Evolutionary conservation across 92 coral and sea anemone genomes (phyloP).

Genomic region (Zoanthus sociatus): DNA sequence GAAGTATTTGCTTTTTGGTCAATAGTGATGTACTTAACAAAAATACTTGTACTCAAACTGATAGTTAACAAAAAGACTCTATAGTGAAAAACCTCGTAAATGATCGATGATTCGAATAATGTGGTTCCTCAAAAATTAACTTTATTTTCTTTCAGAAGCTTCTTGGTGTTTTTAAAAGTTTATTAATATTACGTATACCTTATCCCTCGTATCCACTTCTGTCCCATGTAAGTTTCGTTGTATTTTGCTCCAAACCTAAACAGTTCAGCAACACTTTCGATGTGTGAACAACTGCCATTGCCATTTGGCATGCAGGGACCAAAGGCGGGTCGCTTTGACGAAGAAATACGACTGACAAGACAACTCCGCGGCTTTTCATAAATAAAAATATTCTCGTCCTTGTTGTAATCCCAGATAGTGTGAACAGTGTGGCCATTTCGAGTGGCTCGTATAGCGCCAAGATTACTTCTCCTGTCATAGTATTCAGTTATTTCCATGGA

Average conservation of each 20-base stretch:
- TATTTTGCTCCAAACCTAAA: slow-evolving; percentile 65
- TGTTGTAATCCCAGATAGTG: slow-evolving; percentile 71
- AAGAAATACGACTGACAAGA: slow-evolving; percentile 38
- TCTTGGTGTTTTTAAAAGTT: slow-evolving; percentile 10
- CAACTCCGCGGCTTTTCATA: slow-evolving; percentile 52
- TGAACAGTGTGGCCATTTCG: slow-evolving; percentile 45
- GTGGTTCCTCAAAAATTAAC: too few species aligned
- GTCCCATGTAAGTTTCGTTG: slow-evolving; percentile 74
- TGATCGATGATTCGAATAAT: too few species aligned
- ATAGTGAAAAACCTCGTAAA: too few species aligned
- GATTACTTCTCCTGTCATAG: slow-evolving; percentile 65
- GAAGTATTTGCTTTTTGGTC: too few species aligned
- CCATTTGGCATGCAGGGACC: slow-evolving; percentile 47
- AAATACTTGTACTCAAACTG: too few species aligned
- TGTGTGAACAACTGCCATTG: slow-evolving; percentile 52
- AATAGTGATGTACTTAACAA: too few species aligned
- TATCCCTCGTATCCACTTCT: slow-evolving; percentile 68
- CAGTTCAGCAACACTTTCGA: slow-evolving; percentile 70
- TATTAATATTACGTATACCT: slow-evolving; percentile 30
- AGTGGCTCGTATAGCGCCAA: slow-evolving; percentile 51
- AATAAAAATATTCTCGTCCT: slow-evolving; percentile 65
- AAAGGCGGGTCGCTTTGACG: slow-evolving; percentile 44
- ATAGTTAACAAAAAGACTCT: too few species aligned
- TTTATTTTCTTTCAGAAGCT: too few species aligned
- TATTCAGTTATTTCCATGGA: slow-evolving; percentile 54